Conservation (phyloP, 2,113 vertebrate genomes). For the Suricata suricatta region DNA sequence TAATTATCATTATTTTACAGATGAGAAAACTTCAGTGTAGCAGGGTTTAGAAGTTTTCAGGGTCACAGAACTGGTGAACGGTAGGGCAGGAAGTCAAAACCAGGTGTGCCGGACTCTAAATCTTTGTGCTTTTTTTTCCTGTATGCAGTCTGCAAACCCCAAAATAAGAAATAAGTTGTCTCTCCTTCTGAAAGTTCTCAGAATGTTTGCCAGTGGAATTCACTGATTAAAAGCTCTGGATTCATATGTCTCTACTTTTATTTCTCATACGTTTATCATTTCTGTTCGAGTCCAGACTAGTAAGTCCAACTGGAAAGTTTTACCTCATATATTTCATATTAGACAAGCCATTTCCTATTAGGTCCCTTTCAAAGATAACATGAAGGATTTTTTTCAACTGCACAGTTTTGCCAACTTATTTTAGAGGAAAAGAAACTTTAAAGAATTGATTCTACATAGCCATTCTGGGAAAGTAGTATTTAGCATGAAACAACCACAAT, state of each 20-base stretch:
- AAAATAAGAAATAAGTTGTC: not conserved
- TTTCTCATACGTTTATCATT: not conserved
- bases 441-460: not conserved
- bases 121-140: not conserved
- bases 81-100: not conserved
- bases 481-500: constrained; percentile 16
- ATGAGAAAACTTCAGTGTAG: not conserved
- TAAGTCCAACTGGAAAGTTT: not conserved
- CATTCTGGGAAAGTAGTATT: constrained; percentile 54
- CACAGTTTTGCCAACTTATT: constrained; percentile 10
- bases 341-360: not conserved
- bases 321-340: not conserved
- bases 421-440: not conserved
- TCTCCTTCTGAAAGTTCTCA: not conserved
- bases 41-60: not conserved
- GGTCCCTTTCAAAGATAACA: not conserved
- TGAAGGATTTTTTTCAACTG: not conserved
- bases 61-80: not conserved
- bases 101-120: not conserved
- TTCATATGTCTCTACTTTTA: not conserved
- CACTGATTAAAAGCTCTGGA: not conserved
- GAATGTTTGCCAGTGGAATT: not conserved
- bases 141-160: not conserved
- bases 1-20: not conserved
- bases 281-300: not conserved